Percentiles rank a stretch among this genome's conserved stretches.
These are phyloP conservation scores for Patella ulyssiponensis DNA, from an alignment of 2,888 invertebrate genomes.

Conservation along the genomic window DNA sequence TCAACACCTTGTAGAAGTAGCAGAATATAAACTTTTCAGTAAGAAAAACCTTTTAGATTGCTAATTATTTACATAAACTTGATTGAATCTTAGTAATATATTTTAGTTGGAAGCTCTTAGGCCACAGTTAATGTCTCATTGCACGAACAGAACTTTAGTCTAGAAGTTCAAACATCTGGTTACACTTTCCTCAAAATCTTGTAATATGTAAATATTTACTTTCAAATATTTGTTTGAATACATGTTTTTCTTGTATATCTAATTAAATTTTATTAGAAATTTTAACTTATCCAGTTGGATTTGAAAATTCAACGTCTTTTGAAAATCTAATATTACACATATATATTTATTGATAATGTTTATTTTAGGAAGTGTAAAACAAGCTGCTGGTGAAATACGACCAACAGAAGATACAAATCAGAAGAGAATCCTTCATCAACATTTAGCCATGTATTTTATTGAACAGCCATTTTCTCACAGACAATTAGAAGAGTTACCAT, in stretches of 20 bases:
- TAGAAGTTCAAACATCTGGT: too few species aligned
- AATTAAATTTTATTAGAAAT: too few species aligned
- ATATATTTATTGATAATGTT: too few species aligned
- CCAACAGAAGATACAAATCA: slow-evolving; percentile 6
- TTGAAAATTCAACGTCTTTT: too few species aligned
- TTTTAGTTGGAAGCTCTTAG: too few species aligned
- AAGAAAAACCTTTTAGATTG: background rate
- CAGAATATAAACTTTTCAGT: slow-evolving; percentile 15
- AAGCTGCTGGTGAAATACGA: slow-evolving; percentile 42
- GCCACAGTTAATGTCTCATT: too few species aligned
- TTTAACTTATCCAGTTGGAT: too few species aligned
- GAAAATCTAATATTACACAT: too few species aligned
- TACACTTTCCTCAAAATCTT: background rate
- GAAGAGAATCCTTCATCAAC: slow-evolving; percentile 45
- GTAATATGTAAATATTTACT: background rate
- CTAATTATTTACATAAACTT: too few species aligned
- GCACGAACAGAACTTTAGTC: too few species aligned
- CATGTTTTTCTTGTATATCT: too few species aligned
- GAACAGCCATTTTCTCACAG: slow-evolving; percentile 47
- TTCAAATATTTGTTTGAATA: background rate
- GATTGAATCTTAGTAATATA: too few species aligned
- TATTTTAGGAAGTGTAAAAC: slow-evolving; percentile 52
- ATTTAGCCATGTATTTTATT: slow-evolving; percentile 59
- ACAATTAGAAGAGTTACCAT: slow-evolving; percentile 62
- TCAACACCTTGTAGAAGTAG: slow-evolving; percentile 50